Base-by-base conservation (phyloP, 2,888 invertebrate genomes). In the Electrophaes corylata region DNA sequence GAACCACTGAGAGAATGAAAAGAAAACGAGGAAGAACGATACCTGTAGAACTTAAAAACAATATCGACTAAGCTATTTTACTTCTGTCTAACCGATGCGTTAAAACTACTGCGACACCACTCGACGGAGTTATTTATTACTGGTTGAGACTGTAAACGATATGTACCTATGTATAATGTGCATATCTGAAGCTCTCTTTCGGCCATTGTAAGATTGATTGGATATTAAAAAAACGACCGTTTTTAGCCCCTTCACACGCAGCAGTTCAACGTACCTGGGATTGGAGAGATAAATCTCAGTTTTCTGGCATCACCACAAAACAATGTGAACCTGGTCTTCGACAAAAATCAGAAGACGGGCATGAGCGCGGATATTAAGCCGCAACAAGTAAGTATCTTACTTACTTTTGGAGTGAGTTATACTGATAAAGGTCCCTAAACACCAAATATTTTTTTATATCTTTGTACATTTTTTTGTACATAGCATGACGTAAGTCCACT, bases 201-300 rank as follows among this genome's bases (percentile, higher is more conserved):
- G 16, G 2, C 12, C 14, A 6, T 14, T 4, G 29, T 12, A 33
- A 12, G 39, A 11, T 11, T 40, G 16, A 40, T 8, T 10, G 26
- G n/a, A n/a, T 41, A 11, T 33, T 10, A 33, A 41, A 35, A 47
- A 14, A 14, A 20, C 23, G 33, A 14, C 20, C 39, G 29, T 55
- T 60, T 58, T 47, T 55, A 72, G 70, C 81, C 85, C 4, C 80
- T 86, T 40, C 86, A 85, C 43, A 86, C 84, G 2, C 86, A 86
- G 59, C 88, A 90, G 70, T 88, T 88, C 73, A 89, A 88, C 78
- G 87, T 90, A 1, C 90, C 89, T 0, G 88, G 89, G n/a, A 87
- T 91, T 41, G 90, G 88, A 5, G 91, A 91, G 69, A 87, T 90
- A 64, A 90, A 89, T 70, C 78, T 90, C 18, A 90, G 87, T 65